Percentiles rank a stretch among this genome's conserved stretches.
phyloP scores from a whole-genome alignment of 2,113 vertebrate genomes.

The Laticauda laticaudata region DNA sequence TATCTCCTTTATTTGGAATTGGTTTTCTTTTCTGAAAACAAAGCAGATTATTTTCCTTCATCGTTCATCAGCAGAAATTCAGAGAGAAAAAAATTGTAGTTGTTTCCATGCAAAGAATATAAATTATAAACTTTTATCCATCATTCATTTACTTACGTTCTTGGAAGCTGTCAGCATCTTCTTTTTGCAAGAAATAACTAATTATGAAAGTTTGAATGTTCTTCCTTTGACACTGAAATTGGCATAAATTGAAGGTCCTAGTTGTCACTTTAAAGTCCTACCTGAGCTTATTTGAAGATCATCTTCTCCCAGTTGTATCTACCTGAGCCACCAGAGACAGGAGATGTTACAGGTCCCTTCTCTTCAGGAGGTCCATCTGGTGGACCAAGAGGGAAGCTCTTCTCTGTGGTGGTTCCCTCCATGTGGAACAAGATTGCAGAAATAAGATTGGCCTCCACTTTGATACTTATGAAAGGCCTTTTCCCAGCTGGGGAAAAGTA shows the following conservation, averaged over 20 bases:
- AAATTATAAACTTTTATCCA: background rate
- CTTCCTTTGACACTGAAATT: background rate
- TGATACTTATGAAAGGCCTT: too few relatives aligned
- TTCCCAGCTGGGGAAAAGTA: too few relatives aligned
- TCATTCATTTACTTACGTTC: background rate
- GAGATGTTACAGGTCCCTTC: too few relatives aligned
- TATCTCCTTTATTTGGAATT: background rate
- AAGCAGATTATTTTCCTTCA: background rate
- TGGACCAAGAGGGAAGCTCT: too few relatives aligned
- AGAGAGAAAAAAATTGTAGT: background rate
- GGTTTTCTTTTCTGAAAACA: background rate
- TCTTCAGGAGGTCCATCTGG: too few relatives aligned
- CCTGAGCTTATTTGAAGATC: too few relatives aligned
- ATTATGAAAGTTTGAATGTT: background rate
- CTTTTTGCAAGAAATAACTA: background rate
- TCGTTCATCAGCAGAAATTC: background rate
- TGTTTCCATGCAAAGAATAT: background rate
- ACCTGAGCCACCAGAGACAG: too few relatives aligned
- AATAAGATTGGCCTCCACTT: too few relatives aligned
- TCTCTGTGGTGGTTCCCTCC: too few relatives aligned
- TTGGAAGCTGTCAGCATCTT: background rate
- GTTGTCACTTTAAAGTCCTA: background rate
- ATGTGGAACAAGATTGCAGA: too few relatives aligned
- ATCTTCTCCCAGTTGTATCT: too few relatives aligned
- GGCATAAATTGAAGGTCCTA: too few relatives aligned